Conservation (phyloP, 2,113 vertebrate genomes). For the Phyllopteryx taeniolatus region DNA sequence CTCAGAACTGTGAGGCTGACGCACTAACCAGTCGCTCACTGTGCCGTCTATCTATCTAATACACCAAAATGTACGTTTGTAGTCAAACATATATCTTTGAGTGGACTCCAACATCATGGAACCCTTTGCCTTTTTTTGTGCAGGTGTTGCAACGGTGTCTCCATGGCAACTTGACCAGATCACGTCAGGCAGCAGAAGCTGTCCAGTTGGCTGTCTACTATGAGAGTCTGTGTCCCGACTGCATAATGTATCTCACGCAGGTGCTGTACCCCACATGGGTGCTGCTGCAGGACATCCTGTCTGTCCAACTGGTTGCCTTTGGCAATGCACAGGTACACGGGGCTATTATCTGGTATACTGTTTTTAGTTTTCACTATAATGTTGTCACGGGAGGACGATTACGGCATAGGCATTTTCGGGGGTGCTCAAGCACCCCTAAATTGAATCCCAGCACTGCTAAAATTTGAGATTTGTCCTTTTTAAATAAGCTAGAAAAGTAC, state of each 20-base stretch:
- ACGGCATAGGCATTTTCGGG: background rate
- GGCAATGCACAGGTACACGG: slow-evolving; percentile 82
- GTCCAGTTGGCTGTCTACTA: slow-evolving; percentile 82
- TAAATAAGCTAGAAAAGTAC: no score
- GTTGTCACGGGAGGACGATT: background rate
- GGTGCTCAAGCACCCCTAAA: no score
- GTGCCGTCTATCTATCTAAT: no score
- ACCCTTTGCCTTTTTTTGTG: background rate
- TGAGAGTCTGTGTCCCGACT: slow-evolving; percentile 82
- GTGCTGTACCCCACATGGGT: slow-evolving; percentile 80
- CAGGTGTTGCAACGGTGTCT: slow-evolving; percentile 73
- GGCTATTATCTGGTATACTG: background rate
- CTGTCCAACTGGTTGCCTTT: slow-evolving; percentile 82
- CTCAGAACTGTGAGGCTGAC: no score
- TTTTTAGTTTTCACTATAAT: background rate
- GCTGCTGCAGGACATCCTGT: slow-evolving; percentile 73
- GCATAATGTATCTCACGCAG: slow-evolving; percentile 63
- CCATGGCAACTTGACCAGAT: slow-evolving; percentile 44
- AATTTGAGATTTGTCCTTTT: no score
- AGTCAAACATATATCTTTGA: no score
- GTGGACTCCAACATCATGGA: no score
- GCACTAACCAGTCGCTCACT: no score
- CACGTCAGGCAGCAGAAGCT: fast-evolving
- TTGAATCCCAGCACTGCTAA: no score
- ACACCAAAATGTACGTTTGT: no score